Evolutionary conservation across 2,113 vertebrate genomes (phyloP), one percentile per base, ranked within the genome.

Genomic region (Pelecanus crispus): DNA sequence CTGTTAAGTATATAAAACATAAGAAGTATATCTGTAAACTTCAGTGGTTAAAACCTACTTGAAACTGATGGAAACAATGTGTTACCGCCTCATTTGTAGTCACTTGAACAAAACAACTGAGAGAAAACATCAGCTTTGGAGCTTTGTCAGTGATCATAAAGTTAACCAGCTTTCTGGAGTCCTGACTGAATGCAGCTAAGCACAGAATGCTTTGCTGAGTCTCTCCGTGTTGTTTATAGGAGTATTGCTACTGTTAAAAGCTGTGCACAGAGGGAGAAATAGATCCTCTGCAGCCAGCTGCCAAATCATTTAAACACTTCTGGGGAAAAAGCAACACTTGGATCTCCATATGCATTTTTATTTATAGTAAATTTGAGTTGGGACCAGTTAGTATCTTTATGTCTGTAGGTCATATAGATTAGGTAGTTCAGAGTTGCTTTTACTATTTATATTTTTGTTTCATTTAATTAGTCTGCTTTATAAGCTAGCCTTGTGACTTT

Each of bases 201-300:
- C 50, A 31, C 20, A 11, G n/a, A 56, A 17, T 38, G 16, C 61
- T 92, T 59, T 86, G 10, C 34, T 87, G 36, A 13, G 21, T 55
- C 75, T 80, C 58, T 78, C 52, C 13, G 1, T 52, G 66, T 68
- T 29, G 31, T 49, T 79, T 25, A 0, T 11, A 4, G 0, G 5
- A 38, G 13, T 19, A 21, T 61, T 31, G 67, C 56, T 79, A 1
- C 68, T 61, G 47, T 16, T 86, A 31, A 74, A 84, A 88, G 45
- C 72, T 78, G 58, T 5, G 6, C 56, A 9, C 19, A 15, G n/a
- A 55, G 55, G 38, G 52, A 82, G 44, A 34, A 44, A 22, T 0
- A 29, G 34, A 34, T 72, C 21, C 49, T 82, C 50, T 47, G 2
- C 29, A 53, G 58, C 66, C 78, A 82, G 49, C 65, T 91, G 49